These are phyloP conservation scores for Bufo bufo DNA, from an alignment of 2,113 vertebrate species.

Conservation along the genomic window DNA sequence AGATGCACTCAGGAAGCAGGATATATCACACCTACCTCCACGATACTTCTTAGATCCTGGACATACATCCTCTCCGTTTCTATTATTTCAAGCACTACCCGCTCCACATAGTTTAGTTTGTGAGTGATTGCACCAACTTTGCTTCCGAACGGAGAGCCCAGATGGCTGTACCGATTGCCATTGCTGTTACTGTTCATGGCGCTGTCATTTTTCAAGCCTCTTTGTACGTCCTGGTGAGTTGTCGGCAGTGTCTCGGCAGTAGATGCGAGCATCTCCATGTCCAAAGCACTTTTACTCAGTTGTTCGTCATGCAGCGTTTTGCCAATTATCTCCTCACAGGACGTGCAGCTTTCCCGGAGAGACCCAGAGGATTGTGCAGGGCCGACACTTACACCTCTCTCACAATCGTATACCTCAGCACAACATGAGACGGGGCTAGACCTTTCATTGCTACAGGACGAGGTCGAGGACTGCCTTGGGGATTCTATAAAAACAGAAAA, in stretches of 20 bases:
- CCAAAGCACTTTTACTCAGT: slow-evolving; percentile 39
- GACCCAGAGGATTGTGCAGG: slow-evolving; percentile 78
- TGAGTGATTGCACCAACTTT: slow-evolving; percentile 67
- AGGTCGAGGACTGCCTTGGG: slow-evolving; percentile 72
- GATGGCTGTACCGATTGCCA: slow-evolving; percentile 53
- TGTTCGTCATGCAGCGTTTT: slow-evolving; percentile 55
- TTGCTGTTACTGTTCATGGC: slow-evolving; percentile 74
- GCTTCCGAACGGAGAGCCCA: slow-evolving; percentile 68
- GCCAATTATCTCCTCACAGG: slow-evolving; percentile 72
- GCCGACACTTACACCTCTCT: slow-evolving; percentile 76
- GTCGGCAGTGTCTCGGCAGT: slow-evolving; percentile 38
- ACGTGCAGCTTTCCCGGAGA: slow-evolving; percentile 71
- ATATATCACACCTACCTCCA: slow-evolving; percentile 77
- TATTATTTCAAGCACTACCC: slow-evolving; percentile 92
- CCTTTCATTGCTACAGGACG: slow-evolving; percentile 75
- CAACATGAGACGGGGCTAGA: slow-evolving; percentile 66
- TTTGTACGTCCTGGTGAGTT: neutral
- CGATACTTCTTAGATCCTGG: slow-evolving; percentile 88
- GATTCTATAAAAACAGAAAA: slow-evolving; percentile 67
- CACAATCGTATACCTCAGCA: slow-evolving; percentile 69
- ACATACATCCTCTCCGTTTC: slow-evolving; percentile 95
- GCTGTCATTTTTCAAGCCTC: slow-evolving; percentile 45
- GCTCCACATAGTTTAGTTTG: slow-evolving; percentile 88
- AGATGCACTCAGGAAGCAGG: too few species aligned
- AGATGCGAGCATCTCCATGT: slow-evolving; percentile 68